phyloP scores from a whole-genome alignment of 2,113 vertebrate species.

The Microcebus jonahi region DNA sequence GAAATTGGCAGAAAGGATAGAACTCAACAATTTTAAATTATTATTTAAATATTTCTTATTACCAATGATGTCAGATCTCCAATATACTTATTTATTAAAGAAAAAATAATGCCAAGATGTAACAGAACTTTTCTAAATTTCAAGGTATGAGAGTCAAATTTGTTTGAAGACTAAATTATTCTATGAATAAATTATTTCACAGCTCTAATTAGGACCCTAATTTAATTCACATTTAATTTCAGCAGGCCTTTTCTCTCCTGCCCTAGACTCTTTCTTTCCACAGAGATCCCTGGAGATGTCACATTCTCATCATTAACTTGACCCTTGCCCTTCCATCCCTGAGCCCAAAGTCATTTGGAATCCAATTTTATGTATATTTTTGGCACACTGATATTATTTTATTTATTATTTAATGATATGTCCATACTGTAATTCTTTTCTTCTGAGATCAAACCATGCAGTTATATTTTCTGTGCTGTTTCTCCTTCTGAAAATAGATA shows the following conservation, averaged over 20 bases:
- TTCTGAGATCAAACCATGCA: neutral
- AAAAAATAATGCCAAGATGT: neutral
- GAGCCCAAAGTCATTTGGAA: slow-evolving; percentile 5
- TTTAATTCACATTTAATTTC: slow-evolving; percentile 15
- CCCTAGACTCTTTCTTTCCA: neutral
- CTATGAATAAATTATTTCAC: neutral
- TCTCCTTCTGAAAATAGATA: neutral
- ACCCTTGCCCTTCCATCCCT: neutral
- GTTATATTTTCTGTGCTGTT: neutral
- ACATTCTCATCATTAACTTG: neutral
- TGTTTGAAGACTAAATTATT: neutral
- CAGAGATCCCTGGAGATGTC: neutral
- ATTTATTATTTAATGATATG: slow-evolving; percentile 24
- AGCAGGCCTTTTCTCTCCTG: neutral
- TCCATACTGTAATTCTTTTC: neutral
- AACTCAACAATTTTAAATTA: neutral
- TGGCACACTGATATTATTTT: neutral
- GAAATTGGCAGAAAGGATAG: neutral
- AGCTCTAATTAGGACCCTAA: neutral
- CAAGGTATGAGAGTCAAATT: neutral
- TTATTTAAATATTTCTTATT: slow-evolving; percentile 21
- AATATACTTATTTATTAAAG: slow-evolving; percentile 7
- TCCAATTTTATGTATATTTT: neutral
- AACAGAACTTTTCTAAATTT: neutral
- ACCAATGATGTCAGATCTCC: neutral